Evolutionary conservation across 2,113 vertebrate genomes (phyloP).

Genomic region (Hemibagrus wyckioides): DNA sequence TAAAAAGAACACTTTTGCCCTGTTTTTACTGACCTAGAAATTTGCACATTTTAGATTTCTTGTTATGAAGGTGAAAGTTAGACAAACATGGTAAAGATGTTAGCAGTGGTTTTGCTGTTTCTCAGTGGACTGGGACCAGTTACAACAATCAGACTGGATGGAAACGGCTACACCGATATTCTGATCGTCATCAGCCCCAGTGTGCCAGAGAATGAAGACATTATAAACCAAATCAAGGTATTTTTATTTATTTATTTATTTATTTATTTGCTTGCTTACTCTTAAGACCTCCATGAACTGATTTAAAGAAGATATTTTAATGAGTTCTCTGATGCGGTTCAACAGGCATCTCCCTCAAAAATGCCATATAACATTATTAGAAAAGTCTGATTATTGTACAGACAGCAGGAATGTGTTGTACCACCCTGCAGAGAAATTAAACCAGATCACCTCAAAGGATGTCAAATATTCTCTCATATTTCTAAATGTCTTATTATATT

Average conservation of each 20-base stretch:
- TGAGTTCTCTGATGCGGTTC: not conserved
- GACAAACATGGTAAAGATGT: conserved; percentile 25
- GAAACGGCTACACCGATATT: conserved; percentile 50
- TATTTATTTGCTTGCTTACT: no score
- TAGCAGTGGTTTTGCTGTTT: not conserved
- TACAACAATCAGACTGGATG: conserved; percentile 44
- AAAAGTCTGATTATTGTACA: not conserved
- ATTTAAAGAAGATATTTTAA: not conserved
- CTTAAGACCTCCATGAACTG: not conserved
- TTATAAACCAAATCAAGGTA: conserved; percentile 44
- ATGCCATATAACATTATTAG: not conserved
- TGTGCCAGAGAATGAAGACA: conserved; percentile 22
- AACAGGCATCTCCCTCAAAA: not conserved
- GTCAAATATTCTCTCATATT: not conserved
- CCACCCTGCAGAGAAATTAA: not conserved
- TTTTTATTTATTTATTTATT: conserved; percentile 25
- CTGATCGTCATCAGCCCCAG: conserved; percentile 44
- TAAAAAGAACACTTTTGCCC: no score
- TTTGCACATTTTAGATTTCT: not conserved
- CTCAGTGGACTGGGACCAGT: conserved; percentile 2
- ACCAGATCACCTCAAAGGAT: no score
- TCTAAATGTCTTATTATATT: not conserved
- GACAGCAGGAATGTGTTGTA: not conserved
- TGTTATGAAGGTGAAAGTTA: not conserved
- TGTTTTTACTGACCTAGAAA: no score